Conservation (phyloP, 2,888 invertebrate genomes). For the Scaptomyza reducta region DNA sequence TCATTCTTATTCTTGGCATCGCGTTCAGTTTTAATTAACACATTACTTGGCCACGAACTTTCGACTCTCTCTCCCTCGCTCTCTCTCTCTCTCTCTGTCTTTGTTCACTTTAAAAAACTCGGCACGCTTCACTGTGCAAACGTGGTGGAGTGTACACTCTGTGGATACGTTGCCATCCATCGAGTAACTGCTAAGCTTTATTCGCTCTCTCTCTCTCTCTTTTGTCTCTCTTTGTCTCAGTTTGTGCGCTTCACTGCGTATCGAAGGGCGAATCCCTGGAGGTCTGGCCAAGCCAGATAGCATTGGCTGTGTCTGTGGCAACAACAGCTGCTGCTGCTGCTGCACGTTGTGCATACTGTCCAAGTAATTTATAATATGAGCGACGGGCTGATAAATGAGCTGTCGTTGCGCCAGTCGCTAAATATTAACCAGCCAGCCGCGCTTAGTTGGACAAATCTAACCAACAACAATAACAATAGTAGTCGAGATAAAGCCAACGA, state of each 20-base stretch:
- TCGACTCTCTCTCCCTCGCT: slow-evolving; percentile 17
- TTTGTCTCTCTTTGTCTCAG: neutral
- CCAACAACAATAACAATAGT: slow-evolving; percentile 8
- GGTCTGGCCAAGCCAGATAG: slow-evolving; percentile 48
- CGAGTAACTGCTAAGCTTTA: slow-evolving; percentile 19
- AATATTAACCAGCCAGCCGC: slow-evolving; percentile 53
- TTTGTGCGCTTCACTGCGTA: slow-evolving; percentile 48
- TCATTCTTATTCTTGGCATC: slow-evolving; percentile 26
- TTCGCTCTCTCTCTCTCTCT: neutral
- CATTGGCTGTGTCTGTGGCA: slow-evolving; percentile 14
- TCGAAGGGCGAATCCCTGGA: slow-evolving; percentile 48
- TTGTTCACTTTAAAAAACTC: slow-evolving; percentile 47
- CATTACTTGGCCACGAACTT: slow-evolving; percentile 61
- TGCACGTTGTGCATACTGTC: slow-evolving; percentile 55
- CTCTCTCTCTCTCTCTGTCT: neutral
- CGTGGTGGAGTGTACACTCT: slow-evolving; percentile 31
- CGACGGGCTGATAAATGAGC: slow-evolving; percentile 63
- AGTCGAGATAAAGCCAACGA: neutral
- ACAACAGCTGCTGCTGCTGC: slow-evolving; percentile 51
- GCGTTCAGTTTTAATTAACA: slow-evolving; percentile 77
- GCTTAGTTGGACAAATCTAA: slow-evolving; percentile 33
- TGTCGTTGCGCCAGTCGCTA: slow-evolving; percentile 58
- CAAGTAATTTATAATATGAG: slow-evolving; percentile 60
- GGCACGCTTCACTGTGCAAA: slow-evolving; percentile 62
- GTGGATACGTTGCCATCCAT: slow-evolving; percentile 16